Base-by-base conservation (phyloP, 2,113 vertebrate genomes). In the Dasyurus viverrinus region DNA sequence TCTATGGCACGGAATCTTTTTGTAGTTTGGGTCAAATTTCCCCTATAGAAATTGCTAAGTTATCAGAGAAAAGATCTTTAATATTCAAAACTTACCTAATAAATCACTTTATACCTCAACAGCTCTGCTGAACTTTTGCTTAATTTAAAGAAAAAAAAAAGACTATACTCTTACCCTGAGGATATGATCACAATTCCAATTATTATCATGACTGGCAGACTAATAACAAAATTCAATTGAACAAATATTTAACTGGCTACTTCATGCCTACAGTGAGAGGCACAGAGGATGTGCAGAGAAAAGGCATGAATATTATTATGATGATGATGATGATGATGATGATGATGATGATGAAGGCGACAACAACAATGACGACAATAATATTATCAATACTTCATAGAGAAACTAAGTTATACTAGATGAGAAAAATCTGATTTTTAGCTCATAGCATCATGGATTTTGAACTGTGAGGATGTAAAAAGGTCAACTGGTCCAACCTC, bases 41-140 rank as follows among this genome's bases (percentile, higher is more conserved):
- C 25, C 55, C n/a, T 90, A 89, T 60, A 91, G 48, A 96, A 93
- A 90, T 95, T 12, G n/a, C 47, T n/a, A 92, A 94, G 68, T 93
- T 36, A 54, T 89, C 92, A 93, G 1, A 92, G 14, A 94, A 93
- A 68, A 68, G 60, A 68, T 36, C 54, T 53, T 89, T 42, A 60
- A 95, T 2, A 96, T 94, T 84, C 30, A 94, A 93, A 84, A 68
- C 47, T 60, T 53, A 93, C 46, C 14, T 48, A 54, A 89, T 94
- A 89, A 90, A 53, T 95, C 53, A 93, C 16, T 89, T 90, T 90
- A 89, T 26, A 25, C 10, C 24, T 91, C 54, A 53, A 6, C n/a
- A 90, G 9, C 89, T 25, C 46, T 53, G 27, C 2, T 53, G 47
- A 91, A 52, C 46, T 46, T 54, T 57, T 54, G 46, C 14, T 76